Evolutionary conservation across 2,797 vertebrate species (phyloP).

Genomic region (Gallinago nigripennis): DNA sequence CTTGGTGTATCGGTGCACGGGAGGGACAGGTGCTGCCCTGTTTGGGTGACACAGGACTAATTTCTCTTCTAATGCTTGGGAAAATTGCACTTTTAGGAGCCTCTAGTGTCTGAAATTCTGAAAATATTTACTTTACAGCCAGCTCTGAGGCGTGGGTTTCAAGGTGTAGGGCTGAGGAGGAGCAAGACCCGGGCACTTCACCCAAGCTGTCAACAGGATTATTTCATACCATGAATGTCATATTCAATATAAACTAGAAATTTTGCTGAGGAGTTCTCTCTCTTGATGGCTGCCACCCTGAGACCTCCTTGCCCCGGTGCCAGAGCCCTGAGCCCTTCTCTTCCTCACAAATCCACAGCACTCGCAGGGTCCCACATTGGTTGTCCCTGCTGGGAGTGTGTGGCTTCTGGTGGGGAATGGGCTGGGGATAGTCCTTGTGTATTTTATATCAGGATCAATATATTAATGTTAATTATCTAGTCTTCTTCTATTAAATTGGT

Average conservation of each 20-base stretch:
- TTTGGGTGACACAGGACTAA: background rate
- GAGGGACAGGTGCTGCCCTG: background rate
- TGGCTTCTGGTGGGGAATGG: background rate
- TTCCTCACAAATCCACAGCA: background rate
- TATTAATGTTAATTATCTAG: background rate
- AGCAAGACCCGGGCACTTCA: background rate
- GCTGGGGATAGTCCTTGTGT: background rate
- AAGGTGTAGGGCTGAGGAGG: background rate
- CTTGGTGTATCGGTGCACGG: accelerated
- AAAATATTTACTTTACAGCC: background rate
- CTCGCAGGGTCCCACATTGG: background rate
- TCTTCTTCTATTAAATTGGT: background rate
- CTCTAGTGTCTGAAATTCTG: background rate
- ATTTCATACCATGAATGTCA: background rate
- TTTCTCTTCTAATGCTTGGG: background rate
- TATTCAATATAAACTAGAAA: background rate
- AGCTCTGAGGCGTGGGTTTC: background rate
- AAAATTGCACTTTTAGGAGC: background rate
- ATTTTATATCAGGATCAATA: background rate
- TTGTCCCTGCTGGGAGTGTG: background rate
- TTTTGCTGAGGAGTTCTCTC: background rate
- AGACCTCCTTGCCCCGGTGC: background rate
- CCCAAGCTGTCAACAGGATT: background rate
- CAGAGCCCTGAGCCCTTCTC: background rate
- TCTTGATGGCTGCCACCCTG: background rate